Evolutionary conservation across 2,113 vertebrate species (phyloP).

Genomic region (Pampusana beccarii): DNA sequence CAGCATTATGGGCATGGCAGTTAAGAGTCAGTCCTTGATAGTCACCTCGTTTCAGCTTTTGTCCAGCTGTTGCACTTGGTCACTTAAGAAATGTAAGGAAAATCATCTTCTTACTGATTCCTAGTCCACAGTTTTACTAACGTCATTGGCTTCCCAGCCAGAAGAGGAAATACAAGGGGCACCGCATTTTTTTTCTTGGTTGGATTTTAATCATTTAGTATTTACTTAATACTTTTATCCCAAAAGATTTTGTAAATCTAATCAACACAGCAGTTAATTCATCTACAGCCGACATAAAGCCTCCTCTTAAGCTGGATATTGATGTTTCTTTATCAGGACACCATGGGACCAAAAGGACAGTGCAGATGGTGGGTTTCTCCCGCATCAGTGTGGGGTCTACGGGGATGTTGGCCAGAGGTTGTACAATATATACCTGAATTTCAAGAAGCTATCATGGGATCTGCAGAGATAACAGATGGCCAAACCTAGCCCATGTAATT

Average conservation of each 20-base stretch:
- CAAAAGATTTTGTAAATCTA: conserved; percentile 13
- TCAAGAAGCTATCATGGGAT: neutral
- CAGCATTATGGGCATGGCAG: neutral
- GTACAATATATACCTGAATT: neutral
- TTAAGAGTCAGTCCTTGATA: conserved; percentile 37
- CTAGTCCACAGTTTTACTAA: neutral
- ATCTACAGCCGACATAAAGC: neutral
- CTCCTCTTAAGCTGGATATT: neutral
- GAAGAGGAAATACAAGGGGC: neutral
- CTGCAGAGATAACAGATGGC: neutral
- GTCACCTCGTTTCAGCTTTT: conserved; percentile 13
- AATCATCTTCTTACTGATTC: neutral
- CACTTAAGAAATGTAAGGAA: neutral
- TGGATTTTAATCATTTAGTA: conserved; percentile 34
- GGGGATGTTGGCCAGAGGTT: neutral
- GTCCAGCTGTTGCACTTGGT: conserved; percentile 24
- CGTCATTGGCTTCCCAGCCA: neutral
- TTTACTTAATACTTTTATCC: conserved; percentile 51
- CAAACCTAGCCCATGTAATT: accelerated
- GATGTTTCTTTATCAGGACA: accelerated
- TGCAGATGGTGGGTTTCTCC: neutral
- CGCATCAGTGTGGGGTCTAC: neutral
- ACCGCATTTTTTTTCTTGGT: accelerated
- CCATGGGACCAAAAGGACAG: neutral
- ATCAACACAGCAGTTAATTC: conserved; percentile 28